These are phyloP conservation scores for Hydractinia symbiolongicarpus DNA, from an alignment of 30 jellyfish, hydroid and myxozoan genomes.

Conservation along the genomic window DNA sequence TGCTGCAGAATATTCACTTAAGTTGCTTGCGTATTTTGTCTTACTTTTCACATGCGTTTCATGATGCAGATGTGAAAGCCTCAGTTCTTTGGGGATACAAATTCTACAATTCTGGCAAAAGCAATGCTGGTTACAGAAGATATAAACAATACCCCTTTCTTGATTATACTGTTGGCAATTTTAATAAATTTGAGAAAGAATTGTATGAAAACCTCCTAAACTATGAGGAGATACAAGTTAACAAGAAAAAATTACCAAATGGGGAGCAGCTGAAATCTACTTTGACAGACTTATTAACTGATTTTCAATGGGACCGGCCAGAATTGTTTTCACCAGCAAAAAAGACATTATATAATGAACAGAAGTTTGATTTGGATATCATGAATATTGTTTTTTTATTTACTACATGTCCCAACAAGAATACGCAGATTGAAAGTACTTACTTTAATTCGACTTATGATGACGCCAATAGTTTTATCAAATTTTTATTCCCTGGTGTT, in stretches of 20 bases:
- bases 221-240: neutral
- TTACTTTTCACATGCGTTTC: conserved; percentile 23
- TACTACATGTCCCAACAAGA: neutral
- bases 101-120: conserved; percentile 57
- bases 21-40: conserved; percentile 42
- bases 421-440: neutral
- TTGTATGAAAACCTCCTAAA: conserved; percentile 4
- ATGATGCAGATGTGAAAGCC: conserved; percentile 14
- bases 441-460: neutral
- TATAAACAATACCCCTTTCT: conserved; percentile 53
- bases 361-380: neutral
- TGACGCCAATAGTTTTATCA: conserved; percentile 17
- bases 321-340: conserved; percentile 69
- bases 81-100: conserved; percentile 86
- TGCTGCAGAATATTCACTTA: conserved; percentile 31
- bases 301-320: conserved; percentile 93
- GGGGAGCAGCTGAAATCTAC: conserved; percentile 51
- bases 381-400: conserved; percentile 15
- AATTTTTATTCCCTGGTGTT: conserved; percentile 13
- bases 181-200: conserved; percentile 56
- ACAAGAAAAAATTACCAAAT: neutral
- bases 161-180: conserved; percentile 46
- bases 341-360: neutral
- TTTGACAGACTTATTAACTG: conserved; percentile 63
- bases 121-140: conserved; percentile 20